Conservation (phyloP, 30 jellyfish, hydroid and myxozoan genomes). For the Aurelia aurita region DNA sequence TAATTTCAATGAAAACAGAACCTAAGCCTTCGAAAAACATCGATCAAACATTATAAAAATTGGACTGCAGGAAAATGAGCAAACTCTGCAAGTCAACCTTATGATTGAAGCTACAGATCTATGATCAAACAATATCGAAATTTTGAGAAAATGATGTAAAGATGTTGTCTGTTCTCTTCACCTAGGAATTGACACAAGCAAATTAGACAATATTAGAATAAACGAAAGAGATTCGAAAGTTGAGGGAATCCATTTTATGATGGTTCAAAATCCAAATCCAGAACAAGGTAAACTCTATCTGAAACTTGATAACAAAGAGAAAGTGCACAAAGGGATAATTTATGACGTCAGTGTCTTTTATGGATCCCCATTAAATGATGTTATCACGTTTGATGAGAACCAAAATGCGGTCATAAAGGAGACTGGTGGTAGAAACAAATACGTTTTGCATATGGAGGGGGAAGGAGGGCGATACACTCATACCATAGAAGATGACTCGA, state of each 20-base stretch:
- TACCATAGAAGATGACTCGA: slow-evolving; percentile 11
- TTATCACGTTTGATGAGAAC: background rate
- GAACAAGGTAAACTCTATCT: background rate
- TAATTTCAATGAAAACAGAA: too few species aligned
- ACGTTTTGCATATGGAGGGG: background rate
- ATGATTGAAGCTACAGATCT: too few species aligned
- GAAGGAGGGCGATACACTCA: background rate
- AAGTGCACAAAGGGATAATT: background rate
- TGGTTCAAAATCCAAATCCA: background rate
- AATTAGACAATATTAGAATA: too few species aligned
- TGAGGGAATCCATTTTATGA: background rate
- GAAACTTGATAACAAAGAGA: background rate
- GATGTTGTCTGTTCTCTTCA: too few species aligned
- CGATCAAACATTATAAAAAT: too few species aligned
- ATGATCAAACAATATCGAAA: too few species aligned
- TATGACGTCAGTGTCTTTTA: background rate
- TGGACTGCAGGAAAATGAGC: too few species aligned
- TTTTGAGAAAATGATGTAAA: too few species aligned
- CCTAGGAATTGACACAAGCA: too few species aligned
- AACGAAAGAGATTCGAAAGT: too few species aligned
- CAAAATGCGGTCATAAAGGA: background rate
- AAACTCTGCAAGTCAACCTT: too few species aligned
- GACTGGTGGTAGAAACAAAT: background rate
- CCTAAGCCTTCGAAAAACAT: too few species aligned
- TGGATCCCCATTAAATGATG: slow-evolving; percentile 21